These are phyloP conservation scores for Montipora cactus DNA, from an alignment of 64 coral and sea anemone genomes.

Conservation along the genomic window DNA sequence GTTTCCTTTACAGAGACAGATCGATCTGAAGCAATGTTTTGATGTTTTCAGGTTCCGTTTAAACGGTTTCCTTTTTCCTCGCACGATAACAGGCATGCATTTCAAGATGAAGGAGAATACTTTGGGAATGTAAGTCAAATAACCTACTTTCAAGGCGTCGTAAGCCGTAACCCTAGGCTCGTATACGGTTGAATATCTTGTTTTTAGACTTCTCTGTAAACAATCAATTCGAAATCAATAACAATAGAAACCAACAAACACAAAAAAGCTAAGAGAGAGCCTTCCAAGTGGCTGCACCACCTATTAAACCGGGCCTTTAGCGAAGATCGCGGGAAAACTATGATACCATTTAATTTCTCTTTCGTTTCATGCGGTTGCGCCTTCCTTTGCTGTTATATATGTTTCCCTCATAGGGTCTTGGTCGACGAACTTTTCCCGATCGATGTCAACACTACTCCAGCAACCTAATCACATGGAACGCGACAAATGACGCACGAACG, in stretches of 20 bases:
- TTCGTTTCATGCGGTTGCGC: not conserved
- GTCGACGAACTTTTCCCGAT: slow-evolving; percentile 58
- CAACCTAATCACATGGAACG: slow-evolving; percentile 78
- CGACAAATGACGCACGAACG: slow-evolving; percentile 41
- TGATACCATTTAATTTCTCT: not conserved
- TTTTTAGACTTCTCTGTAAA: no score
- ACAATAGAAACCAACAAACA: no score
- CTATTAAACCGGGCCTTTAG: no score
- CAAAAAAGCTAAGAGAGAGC: no score
- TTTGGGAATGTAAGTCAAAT: slow-evolving; percentile 85
- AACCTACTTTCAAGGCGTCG: not conserved
- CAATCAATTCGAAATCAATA: no score
- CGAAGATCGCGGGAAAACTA: no score
- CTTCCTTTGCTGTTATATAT: not conserved
- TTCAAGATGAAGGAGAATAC: slow-evolving; percentile 90
- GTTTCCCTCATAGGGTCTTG: slow-evolving; percentile 64
- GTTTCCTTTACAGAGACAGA: no score
- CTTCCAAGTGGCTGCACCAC: no score
- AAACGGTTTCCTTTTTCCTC: slow-evolving; percentile 77
- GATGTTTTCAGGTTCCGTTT: slow-evolving; percentile 62
- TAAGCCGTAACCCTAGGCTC: no score
- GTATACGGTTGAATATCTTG: no score
- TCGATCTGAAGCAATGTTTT: not conserved
- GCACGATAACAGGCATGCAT: slow-evolving; percentile 87
- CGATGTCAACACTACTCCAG: slow-evolving; percentile 83